Evolutionary conservation across 1,140 invertebrate genomes (phyloP).

Genomic region (Saxidomus purpurata): DNA sequence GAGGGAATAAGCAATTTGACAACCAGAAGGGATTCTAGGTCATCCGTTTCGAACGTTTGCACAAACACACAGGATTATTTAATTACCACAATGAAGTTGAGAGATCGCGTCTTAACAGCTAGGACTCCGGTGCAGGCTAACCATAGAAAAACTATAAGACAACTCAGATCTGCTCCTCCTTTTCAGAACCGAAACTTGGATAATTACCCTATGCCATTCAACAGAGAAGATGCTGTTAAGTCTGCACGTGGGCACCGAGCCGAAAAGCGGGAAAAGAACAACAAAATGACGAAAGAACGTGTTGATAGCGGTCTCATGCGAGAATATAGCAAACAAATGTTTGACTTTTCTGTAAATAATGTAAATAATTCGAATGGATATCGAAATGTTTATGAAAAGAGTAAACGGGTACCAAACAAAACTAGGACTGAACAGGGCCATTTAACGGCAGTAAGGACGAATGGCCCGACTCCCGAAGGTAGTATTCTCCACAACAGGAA

Average conservation of each 20-base stretch:
- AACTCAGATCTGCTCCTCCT: slow-evolving; percentile 42
- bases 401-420: neutral
- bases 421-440: neutral
- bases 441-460: neutral
- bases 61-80: slow-evolving; percentile 49
- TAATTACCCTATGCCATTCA: slow-evolving; percentile 53
- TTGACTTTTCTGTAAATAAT: slow-evolving; percentile 47
- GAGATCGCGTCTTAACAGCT: slow-evolving; percentile 6
- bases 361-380: neutral
- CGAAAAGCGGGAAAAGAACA: neutral
- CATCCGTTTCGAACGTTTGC: neutral
- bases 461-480: slow-evolving; percentile 35
- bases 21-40: neutral
- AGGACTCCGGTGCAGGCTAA: neutral
- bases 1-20: neutral
- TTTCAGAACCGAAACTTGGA: slow-evolving; percentile 59
- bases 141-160: neutral
- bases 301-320: slow-evolving; percentile 45
- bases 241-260: slow-evolving; percentile 23
- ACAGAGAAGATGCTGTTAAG: slow-evolving; percentile 31
- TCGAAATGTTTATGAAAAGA: neutral
- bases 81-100: slow-evolving; percentile 54
- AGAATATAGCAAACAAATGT: slow-evolving; percentile 61
- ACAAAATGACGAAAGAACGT: neutral
- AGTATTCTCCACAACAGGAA: slow-evolving; percentile 30